A percentile compares a stretch with the other conserved stretches of the same genome.
Conservation (phyloP, 2,888 invertebrate genomes). For the Syritta pipiens region DNA sequence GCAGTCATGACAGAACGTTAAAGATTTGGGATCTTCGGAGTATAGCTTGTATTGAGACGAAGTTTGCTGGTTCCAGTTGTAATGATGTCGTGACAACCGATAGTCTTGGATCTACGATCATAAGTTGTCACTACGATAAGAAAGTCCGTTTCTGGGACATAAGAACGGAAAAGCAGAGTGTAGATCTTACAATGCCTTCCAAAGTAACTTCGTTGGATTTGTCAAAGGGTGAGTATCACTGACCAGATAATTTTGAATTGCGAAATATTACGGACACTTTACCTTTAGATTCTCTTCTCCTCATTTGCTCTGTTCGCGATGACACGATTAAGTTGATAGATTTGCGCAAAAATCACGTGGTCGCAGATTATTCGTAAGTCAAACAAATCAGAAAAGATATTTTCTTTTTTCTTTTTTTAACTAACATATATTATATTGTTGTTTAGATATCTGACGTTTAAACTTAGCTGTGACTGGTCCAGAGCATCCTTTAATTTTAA, state of each 20-base stretch:
- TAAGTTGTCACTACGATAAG: slow-evolving; percentile 99
- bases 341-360: slow-evolving; percentile 94
- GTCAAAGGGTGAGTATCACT: slow-evolving; percentile 86
- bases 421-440: not conserved
- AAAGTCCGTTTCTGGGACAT: slow-evolving; percentile 98
- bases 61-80: slow-evolving; percentile 97
- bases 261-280: slow-evolving; percentile 67
- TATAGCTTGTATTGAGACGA: slow-evolving; percentile 94
- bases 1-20: slow-evolving; percentile 97
- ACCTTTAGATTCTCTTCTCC: slow-evolving; percentile 90
- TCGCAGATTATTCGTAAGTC: slow-evolving; percentile 92
- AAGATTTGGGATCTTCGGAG: slow-evolving; percentile 99
- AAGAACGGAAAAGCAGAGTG: slow-evolving; percentile 90
- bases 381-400: not conserved
- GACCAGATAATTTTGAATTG: not conserved
- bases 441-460: slow-evolving; percentile 94
- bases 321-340: slow-evolving; percentile 97
- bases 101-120: slow-evolving; percentile 90
- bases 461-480: slow-evolving; percentile 96
- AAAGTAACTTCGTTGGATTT: slow-evolving; percentile 97
- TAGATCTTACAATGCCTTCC: slow-evolving; percentile 93
- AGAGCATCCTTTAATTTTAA: slow-evolving; percentile 95
- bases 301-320: slow-evolving; percentile 95
- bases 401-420: not conserved
- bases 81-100: slow-evolving; percentile 97